These are phyloP conservation scores for Melanotaenia trifasciata DNA, from an alignment of 2,797 vertebrate genomes.

Conservation along the genomic window DNA sequence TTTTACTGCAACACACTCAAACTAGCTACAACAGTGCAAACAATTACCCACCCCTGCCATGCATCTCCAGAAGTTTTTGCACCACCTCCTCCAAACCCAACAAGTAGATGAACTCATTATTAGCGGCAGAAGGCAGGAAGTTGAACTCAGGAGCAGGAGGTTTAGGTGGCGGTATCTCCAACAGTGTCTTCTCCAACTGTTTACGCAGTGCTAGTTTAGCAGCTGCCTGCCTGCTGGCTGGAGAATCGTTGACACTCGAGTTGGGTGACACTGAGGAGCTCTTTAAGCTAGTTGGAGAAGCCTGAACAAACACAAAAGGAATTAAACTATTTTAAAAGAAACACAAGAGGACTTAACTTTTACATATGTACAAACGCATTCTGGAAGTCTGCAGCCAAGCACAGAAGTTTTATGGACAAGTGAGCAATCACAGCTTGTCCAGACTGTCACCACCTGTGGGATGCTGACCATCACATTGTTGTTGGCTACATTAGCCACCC, in stretches of 20 bases:
- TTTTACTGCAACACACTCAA: background rate
- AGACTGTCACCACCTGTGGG: slow-evolving; percentile 85
- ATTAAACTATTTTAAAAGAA: background rate
- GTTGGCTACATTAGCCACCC: slow-evolving; percentile 93
- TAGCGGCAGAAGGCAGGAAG: slow-evolving; percentile 96
- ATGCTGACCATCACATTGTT: slow-evolving; percentile 94
- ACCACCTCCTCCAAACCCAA: slow-evolving; percentile 97
- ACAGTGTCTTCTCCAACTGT: slow-evolving; percentile 96
- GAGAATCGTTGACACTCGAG: slow-evolving; percentile 86
- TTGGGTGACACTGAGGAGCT: slow-evolving; percentile 84
- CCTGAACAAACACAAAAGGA: slow-evolving; percentile 72
- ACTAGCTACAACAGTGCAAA: background rate
- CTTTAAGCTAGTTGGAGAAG: slow-evolving; percentile 90
- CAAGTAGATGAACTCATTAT: slow-evolving; percentile 98
- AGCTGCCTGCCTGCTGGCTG: slow-evolving; percentile 93
- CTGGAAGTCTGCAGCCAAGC: background rate
- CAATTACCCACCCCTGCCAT: slow-evolving; percentile 85
- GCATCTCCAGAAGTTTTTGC: slow-evolving; percentile 95
- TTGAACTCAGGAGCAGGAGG: slow-evolving; percentile 95
- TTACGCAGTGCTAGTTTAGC: slow-evolving; percentile 96
- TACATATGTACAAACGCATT: background rate
- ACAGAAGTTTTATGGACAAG: background rate
- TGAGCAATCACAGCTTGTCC: background rate
- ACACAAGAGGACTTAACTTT: background rate
- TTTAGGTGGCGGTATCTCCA: slow-evolving; percentile 97